These are phyloP conservation scores for Mus minutoides DNA, from an alignment of 2,797 vertebrate genomes.

Conservation along the genomic window DNA sequence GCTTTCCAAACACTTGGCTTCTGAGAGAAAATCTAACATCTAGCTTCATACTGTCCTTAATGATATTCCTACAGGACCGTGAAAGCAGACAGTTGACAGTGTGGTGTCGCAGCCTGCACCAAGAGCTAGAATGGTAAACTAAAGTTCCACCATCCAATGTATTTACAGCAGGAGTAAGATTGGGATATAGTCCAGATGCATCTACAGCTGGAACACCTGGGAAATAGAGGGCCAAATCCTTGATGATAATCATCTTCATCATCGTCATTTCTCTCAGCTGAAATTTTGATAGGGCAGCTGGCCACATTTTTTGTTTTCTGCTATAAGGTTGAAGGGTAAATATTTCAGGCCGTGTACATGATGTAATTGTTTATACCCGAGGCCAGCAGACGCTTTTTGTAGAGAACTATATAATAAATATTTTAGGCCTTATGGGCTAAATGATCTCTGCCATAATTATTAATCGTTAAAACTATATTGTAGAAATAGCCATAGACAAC, in stretches of 20 bases:
- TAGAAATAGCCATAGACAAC: neutral
- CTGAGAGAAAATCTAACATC: constrained; percentile 20
- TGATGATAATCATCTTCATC: neutral
- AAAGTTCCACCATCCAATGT: constrained; percentile 1
- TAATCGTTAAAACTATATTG: neutral
- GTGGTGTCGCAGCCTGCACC: neutral
- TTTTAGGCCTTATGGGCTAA: neutral
- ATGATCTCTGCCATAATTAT: neutral
- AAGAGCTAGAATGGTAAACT: neutral
- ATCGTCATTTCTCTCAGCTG: neutral
- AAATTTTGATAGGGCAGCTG: constrained; percentile 17
- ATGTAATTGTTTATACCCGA: constrained; percentile 8
- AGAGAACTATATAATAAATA: constrained; percentile 35
- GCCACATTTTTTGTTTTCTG: neutral
- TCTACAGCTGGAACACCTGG: neutral
- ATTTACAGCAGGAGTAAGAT: constrained; percentile 8
- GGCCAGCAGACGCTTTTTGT: constrained; percentile 19
- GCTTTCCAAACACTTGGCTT: constrained; percentile 45
- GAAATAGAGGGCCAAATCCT: neutral
- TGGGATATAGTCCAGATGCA: neutral
- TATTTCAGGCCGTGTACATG: neutral
- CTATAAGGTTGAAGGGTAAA: neutral
- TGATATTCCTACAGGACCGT: neutral
- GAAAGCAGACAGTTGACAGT: neutral
- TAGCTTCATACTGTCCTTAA: neutral